phyloP scores from a whole-genome alignment of 2,113 vertebrate genomes.

The Piprites chloris region DNA sequence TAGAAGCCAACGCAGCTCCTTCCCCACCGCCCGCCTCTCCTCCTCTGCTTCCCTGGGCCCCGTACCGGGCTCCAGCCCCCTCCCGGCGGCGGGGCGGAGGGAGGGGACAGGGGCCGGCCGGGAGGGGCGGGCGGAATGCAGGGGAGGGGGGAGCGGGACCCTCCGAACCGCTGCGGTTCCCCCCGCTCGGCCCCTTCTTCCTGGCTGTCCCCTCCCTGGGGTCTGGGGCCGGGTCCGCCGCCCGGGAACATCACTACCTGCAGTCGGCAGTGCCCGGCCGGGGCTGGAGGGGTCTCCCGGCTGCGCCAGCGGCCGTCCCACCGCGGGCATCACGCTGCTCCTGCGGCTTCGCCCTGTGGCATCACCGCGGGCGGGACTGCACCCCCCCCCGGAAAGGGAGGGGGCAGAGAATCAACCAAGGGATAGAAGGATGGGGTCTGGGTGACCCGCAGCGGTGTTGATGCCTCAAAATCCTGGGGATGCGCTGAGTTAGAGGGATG shows the following conservation, averaged over 20 bases:
- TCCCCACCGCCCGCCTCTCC: background rate
- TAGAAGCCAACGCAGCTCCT: background rate
- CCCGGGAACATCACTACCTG: background rate
- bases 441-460: background rate
- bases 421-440: background rate
- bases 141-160: background rate
- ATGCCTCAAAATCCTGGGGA: background rate
- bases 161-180: background rate
- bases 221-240: no score
- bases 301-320: background rate
- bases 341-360: background rate
- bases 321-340: background rate
- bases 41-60: background rate
- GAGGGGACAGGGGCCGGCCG: background rate
- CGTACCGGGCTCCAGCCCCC: background rate
- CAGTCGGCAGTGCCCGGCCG: background rate
- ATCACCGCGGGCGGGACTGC: background rate
- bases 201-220: background rate
- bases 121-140: background rate
- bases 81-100: background rate
- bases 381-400: no score
- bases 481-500: no score
- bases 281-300: background rate
- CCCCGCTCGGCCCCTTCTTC: accelerated
- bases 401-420: background rate